Conservation (phyloP, 2,888 invertebrate species). For the Drosophila seclusa region DNA sequence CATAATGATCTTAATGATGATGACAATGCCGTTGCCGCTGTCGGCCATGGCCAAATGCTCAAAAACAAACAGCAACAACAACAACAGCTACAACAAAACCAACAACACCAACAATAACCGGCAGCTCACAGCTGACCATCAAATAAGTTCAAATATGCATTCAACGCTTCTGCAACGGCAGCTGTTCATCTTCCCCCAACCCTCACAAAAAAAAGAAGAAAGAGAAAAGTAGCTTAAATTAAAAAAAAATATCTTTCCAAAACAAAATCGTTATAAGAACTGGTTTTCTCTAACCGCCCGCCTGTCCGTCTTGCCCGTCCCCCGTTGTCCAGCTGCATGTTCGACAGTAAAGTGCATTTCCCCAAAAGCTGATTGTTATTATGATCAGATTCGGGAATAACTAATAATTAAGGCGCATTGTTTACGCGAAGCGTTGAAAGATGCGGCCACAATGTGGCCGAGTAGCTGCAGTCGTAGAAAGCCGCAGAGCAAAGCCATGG, state of each 20-base stretch:
- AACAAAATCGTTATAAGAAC: slow-evolving; percentile 37
- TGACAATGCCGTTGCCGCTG: slow-evolving; percentile 40
- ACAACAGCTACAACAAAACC: slow-evolving; percentile 12
- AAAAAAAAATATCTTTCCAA: slow-evolving; percentile 41
- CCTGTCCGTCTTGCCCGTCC: neutral
- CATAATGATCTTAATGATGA: slow-evolving; percentile 58
- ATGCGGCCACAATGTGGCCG: slow-evolving; percentile 23
- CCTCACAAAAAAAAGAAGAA: neutral
- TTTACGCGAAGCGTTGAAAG: slow-evolving; percentile 52
- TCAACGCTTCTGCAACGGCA: slow-evolving; percentile 18
- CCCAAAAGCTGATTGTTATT: slow-evolving; percentile 57
- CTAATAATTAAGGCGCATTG: slow-evolving; percentile 74
- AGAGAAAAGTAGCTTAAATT: slow-evolving; percentile 68
- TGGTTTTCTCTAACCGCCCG: slow-evolving; percentile 23
- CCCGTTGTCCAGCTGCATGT: slow-evolving; percentile 21
- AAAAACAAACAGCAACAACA: slow-evolving; percentile 12
- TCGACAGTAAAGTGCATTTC: slow-evolving; percentile 52
- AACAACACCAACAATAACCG: slow-evolving; percentile 18
- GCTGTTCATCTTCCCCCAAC: slow-evolving; percentile 22
- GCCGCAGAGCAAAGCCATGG: slow-evolving; percentile 17
- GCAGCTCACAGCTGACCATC: slow-evolving; percentile 48
- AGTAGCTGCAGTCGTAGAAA: slow-evolving; percentile 37
- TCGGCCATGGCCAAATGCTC: slow-evolving; percentile 22
- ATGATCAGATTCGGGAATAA: slow-evolving; percentile 66
- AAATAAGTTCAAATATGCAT: slow-evolving; percentile 53